A percentile compares a stretch with the other conserved stretches of the same genome.
Evolutionary conservation across 2,113 vertebrate species (phyloP).

Genomic region (Sturnus vulgaris): DNA sequence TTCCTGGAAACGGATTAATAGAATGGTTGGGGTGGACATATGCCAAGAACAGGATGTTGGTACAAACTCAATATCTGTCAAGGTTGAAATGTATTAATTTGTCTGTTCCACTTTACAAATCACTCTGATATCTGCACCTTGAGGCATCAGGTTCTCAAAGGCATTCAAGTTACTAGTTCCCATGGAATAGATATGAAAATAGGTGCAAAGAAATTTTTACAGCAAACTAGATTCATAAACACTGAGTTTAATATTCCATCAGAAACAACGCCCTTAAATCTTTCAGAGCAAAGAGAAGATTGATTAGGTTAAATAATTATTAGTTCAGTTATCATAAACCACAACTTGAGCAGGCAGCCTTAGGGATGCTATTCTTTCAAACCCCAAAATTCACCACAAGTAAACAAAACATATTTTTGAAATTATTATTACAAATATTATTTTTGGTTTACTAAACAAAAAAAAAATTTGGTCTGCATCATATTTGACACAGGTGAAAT

Average conservation of each 20-base stretch:
- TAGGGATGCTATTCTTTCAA: neutral
- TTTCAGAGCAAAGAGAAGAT: neutral
- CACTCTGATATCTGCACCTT: neutral
- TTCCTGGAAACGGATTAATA: conserved; percentile 7
- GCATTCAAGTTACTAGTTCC: neutral
- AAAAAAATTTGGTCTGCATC: neutral
- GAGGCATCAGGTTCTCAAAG: neutral
- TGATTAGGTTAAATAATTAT: neutral
- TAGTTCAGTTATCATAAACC: neutral
- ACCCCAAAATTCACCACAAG: neutral
- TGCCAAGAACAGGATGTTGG: neutral
- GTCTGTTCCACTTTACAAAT: neutral
- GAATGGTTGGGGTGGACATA: neutral
- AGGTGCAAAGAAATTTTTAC: neutral
- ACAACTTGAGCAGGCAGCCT: neutral
- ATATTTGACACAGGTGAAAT: neutral
- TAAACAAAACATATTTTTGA: neutral
- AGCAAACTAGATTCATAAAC: neutral
- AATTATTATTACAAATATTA: neutral
- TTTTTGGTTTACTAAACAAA: neutral
- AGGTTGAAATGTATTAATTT: neutral
- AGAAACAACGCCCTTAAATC: neutral
- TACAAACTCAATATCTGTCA: neutral
- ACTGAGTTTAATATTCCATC: neutral
- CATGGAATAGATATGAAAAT: neutral